phyloP scores from a whole-genome alignment of 1,140 invertebrate genomes.

The Amyelois transitella region DNA sequence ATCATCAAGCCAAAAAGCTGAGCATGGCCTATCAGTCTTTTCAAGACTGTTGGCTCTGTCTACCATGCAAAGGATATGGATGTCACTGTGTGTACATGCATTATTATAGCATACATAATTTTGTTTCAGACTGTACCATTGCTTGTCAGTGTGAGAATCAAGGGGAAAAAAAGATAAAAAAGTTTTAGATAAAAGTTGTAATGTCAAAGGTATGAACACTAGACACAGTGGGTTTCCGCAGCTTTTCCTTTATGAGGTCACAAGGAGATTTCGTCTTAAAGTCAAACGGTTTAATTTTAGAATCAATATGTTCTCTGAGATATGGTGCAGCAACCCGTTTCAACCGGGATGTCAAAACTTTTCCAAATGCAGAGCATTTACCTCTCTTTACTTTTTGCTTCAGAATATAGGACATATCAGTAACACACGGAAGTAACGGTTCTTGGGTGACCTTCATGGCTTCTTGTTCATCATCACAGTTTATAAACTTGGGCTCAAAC shows the following conservation, averaged over 20 bases:
- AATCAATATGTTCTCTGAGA: conserved; percentile 25
- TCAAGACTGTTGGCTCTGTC: too few relatives aligned
- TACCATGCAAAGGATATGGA: too few relatives aligned
- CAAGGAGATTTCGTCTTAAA: conserved; percentile 50
- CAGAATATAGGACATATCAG: conserved; percentile 49
- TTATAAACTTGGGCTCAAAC: conserved; percentile 32
- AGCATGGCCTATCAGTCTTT: too few relatives aligned
- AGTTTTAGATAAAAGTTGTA: not conserved
- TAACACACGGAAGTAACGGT: conserved; percentile 34
- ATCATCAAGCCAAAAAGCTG: too few relatives aligned
- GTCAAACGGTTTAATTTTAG: conserved; percentile 37
- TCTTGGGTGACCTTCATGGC: conserved; percentile 11
- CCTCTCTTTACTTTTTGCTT: conserved; percentile 28
- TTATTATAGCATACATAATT: too few relatives aligned
- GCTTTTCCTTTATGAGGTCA: conserved; percentile 45
- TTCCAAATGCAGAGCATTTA: conserved; percentile 52
- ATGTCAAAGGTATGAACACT: not conserved
- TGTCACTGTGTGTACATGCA: not conserved
- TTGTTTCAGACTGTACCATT: too few relatives aligned
- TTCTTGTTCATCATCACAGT: conserved; percentile 20
- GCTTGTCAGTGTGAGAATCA: too few relatives aligned
- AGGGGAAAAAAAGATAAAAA: too few relatives aligned
- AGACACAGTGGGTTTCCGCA: conserved; percentile 31
- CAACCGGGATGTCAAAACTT: conserved; percentile 35
- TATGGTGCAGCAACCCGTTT: conserved; percentile 39